Evolutionary conservation across 2,113 vertebrate genomes (phyloP).

Genomic region (Oreocharis arfaki): DNA sequence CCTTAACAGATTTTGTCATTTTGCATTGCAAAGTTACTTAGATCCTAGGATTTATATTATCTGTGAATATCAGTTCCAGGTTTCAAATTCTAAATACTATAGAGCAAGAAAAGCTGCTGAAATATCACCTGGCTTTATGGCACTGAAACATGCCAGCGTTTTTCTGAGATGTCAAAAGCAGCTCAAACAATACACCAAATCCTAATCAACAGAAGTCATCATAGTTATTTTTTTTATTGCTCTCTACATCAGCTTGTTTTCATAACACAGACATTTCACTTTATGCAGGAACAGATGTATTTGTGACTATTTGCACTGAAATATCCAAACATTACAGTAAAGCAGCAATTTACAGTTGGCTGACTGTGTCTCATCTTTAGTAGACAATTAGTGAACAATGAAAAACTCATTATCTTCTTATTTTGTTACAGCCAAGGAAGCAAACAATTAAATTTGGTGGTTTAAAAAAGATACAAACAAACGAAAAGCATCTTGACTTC

Average conservation of each 20-base stretch:
- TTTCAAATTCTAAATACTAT: slow-evolving; percentile 32
- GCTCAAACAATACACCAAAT: slow-evolving; percentile 27
- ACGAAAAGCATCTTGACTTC: slow-evolving; percentile 34
- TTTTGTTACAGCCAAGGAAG: slow-evolving; percentile 65
- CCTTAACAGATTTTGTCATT: slow-evolving; percentile 12
- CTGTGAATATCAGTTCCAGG: slow-evolving; percentile 18
- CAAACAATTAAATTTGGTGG: slow-evolving; percentile 64
- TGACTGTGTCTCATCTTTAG: slow-evolving; percentile 66
- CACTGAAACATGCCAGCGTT: neutral
- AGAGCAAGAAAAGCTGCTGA: neutral
- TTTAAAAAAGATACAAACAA: slow-evolving; percentile 29
- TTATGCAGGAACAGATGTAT: slow-evolving; percentile 74
- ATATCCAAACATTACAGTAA: slow-evolving; percentile 67
- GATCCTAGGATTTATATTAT: slow-evolving; percentile 25
- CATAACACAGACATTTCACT: slow-evolving; percentile 66
- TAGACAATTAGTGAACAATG: slow-evolving; percentile 74
- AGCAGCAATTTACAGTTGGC: slow-evolving; percentile 70
- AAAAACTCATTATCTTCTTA: slow-evolving; percentile 70
- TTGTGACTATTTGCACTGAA: slow-evolving; percentile 71
- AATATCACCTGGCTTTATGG: neutral
- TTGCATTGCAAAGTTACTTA: slow-evolving; percentile 28
- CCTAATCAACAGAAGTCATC: slow-evolving; percentile 54
- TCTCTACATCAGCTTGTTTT: slow-evolving; percentile 69
- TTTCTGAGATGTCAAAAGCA: slow-evolving; percentile 10
- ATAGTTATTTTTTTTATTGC: slow-evolving; percentile 60